A percentile compares a stretch with the other conserved stretches of the same genome.
phyloP scores from a whole-genome alignment of 2,888 invertebrate genomes.

The Rutpela maculata region DNA sequence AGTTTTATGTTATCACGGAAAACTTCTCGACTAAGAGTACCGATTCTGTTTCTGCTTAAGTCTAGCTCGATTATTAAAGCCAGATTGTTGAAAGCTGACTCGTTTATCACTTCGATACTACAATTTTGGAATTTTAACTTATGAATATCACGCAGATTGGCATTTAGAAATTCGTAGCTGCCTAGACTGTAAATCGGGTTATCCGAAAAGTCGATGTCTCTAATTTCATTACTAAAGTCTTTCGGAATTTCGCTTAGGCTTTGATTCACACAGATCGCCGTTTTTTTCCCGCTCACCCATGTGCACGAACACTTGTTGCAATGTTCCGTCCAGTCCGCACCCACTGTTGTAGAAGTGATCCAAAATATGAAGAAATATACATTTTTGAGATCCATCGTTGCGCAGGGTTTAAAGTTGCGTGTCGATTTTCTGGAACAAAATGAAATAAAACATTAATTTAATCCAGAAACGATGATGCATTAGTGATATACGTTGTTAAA shows the following conservation, averaged over 20 bases:
- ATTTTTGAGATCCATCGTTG: constrained; percentile 51
- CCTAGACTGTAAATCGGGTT: constrained; percentile 82
- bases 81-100: constrained; percentile 85
- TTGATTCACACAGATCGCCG: constrained; percentile 83
- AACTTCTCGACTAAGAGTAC: constrained; percentile 80
- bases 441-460: constrained; percentile 8
- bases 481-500: too few species aligned
- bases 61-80: constrained; percentile 89
- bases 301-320: constrained; percentile 84
- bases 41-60: constrained; percentile 84
- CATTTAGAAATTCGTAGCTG: constrained; percentile 81
- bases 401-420: background rate
- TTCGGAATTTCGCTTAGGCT: constrained; percentile 81
- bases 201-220: constrained; percentile 83
- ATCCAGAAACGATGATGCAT: background rate
- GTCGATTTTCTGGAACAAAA: constrained; percentile 31
- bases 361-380: constrained; percentile 46
- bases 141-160: constrained; percentile 86
- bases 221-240: constrained; percentile 83
- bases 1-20: constrained; percentile 84
- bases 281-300: constrained; percentile 90
- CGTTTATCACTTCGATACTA: constrained; percentile 83
- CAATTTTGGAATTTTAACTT: constrained; percentile 87
- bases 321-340: constrained; percentile 77
- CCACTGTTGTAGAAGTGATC: constrained; percentile 70